Conservation (phyloP, 2,888 invertebrate species). For the Alsophila aescularia region DNA sequence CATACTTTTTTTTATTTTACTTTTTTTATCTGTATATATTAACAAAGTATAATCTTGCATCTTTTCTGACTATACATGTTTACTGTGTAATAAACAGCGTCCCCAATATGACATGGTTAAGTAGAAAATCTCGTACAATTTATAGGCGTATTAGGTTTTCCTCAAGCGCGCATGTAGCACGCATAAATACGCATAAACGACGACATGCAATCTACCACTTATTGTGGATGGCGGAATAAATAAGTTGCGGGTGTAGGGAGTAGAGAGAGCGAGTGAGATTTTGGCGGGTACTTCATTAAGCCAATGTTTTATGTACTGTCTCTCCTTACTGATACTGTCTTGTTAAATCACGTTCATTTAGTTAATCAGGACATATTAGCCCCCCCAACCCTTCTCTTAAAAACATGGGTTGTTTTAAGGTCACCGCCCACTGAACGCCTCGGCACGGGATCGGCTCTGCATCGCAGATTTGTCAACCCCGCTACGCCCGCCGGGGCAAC, state of each 20-base stretch:
- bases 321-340: too few relatives aligned
- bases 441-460: too few relatives aligned
- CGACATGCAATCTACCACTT: neutral
- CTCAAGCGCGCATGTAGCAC: constrained; percentile 3
- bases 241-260: neutral
- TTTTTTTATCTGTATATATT: too few relatives aligned
- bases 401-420: too few relatives aligned
- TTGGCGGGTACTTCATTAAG: neutral
- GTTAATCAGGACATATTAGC: too few relatives aligned
- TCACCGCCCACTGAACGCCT: too few relatives aligned
- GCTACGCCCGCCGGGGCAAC: too few relatives aligned
- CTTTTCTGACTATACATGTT: neutral
- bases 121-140: constrained; percentile 33
- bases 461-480: too few relatives aligned
- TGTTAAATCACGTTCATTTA: too few relatives aligned
- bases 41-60: too few relatives aligned
- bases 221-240: neutral
- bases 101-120: constrained; percentile 26
- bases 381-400: too few relatives aligned
- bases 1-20: too few relatives aligned
- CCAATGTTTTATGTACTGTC: neutral
- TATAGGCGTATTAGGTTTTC: constrained; percentile 28
- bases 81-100: neutral
- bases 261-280: neutral
- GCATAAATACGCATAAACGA: constrained; percentile 20